Conservation (phyloP, 1,140 invertebrate genomes). For the Cyphomyrmex costatus region DNA sequence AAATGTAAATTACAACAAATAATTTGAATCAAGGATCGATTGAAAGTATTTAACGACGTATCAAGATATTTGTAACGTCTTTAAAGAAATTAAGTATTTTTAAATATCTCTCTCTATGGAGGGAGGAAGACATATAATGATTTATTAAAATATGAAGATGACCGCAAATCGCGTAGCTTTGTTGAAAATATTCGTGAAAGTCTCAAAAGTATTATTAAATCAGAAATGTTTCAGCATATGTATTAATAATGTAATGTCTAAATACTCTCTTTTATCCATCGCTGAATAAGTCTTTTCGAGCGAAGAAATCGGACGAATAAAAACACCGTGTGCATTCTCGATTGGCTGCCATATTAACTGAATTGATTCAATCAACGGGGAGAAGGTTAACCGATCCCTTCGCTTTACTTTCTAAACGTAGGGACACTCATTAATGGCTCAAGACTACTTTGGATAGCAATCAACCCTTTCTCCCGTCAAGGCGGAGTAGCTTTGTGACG, state of each 20-base stretch:
- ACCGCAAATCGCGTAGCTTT: too few species aligned
- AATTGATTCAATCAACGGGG: conserved; percentile 43
- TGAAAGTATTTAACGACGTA: too few species aligned
- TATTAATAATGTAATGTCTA: background rate
- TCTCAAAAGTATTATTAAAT: too few species aligned
- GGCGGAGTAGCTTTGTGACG: conserved; percentile 55
- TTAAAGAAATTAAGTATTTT: too few species aligned
- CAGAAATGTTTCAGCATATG: background rate
- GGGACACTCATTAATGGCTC: conserved; percentile 54
- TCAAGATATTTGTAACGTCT: too few species aligned
- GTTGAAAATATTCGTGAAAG: too few species aligned
- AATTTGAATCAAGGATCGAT: background rate
- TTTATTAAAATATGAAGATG: too few species aligned
- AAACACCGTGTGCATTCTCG: conserved; percentile 23
- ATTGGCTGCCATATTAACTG: conserved; percentile 48
- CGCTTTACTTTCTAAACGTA: background rate
- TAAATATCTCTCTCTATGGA: too few species aligned
- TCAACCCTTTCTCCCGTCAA: conserved; percentile 65
- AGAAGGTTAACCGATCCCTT: conserved; percentile 28
- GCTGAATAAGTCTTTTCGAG: background rate
- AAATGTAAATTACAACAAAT: background rate
- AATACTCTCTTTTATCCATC: background rate
- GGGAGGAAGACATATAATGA: too few species aligned
- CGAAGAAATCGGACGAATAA: background rate
- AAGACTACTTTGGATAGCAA: conserved; percentile 2